A percentile compares a stretch with the other conserved stretches of the same genome.
These are phyloP conservation scores for Cheilosia scutellata DNA, from an alignment of 2,888 invertebrate genomes.

Conservation along the genomic window DNA sequence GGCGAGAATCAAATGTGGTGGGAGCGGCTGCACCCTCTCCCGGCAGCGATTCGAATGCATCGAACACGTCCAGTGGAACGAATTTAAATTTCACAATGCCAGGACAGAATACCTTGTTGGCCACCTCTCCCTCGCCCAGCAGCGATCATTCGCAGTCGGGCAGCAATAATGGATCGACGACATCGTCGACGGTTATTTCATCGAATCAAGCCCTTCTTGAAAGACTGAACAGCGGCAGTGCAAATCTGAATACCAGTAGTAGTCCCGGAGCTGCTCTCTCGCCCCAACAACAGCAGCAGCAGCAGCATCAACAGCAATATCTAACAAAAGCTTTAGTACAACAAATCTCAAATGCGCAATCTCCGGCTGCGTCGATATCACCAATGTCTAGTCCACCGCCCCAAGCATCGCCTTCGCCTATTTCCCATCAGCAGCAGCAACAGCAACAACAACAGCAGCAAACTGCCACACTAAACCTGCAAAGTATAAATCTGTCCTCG, in stretches of 20 bases:
- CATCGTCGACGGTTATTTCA: slow-evolving; percentile 79
- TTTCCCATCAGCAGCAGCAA: slow-evolving; percentile 77
- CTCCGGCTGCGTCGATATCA: slow-evolving; percentile 84
- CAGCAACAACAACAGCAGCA: slow-evolving; percentile 82
- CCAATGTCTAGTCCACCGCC: slow-evolving; percentile 87
- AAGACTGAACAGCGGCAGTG: slow-evolving; percentile 82
- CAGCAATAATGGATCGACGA: slow-evolving; percentile 51
- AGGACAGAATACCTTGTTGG: slow-evolving; percentile 86
- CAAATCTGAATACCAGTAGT: slow-evolving; percentile 75
- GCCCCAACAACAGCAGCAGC: slow-evolving; percentile 79
- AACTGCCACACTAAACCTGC: slow-evolving; percentile 86
- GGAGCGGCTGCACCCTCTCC: slow-evolving; percentile 84
- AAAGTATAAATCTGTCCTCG: slow-evolving; percentile 90
- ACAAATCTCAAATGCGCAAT: slow-evolving; percentile 79
- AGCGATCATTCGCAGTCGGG: slow-evolving; percentile 82
- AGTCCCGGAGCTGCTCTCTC: slow-evolving; percentile 79
- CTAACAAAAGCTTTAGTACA: slow-evolving; percentile 82
- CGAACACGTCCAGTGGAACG: slow-evolving; percentile 82
- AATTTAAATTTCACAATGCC: slow-evolving; percentile 86
- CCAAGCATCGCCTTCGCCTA: slow-evolving; percentile 82
- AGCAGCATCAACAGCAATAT: slow-evolving; percentile 79
- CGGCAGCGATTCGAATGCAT: slow-evolving; percentile 84
- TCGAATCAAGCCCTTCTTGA: slow-evolving; percentile 82
- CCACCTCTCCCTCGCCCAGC: slow-evolving; percentile 84
- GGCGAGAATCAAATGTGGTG: slow-evolving; percentile 84